phyloP scores from a whole-genome alignment of 2,888 invertebrate genomes.

The Parapristionchus giblindavisi region DNA sequence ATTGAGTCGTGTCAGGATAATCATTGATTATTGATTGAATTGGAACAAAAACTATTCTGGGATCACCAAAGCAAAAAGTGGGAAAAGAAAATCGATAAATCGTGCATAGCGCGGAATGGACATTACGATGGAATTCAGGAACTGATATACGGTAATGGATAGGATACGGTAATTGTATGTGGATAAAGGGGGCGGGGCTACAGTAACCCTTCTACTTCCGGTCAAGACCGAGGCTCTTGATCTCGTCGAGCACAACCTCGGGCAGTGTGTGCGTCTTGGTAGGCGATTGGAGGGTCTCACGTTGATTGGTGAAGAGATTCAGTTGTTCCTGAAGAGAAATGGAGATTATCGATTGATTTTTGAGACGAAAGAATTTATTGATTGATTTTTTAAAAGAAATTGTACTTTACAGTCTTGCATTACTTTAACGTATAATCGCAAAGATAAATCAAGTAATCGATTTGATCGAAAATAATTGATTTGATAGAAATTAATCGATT shows the following conservation, averaged over 20 bases:
- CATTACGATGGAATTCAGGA: too few species aligned
- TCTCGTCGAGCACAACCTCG: constrained; percentile 64
- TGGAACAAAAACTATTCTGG: too few species aligned
- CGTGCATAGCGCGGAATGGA: too few species aligned
- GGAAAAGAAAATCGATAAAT: too few species aligned
- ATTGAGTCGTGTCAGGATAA: too few species aligned
- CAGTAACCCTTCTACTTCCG: constrained; percentile 45
- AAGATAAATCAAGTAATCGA: not conserved
- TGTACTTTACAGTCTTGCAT: not conserved
- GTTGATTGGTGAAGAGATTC: constrained; percentile 74
- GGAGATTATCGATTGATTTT: too few species aligned
- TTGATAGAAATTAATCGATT: not conserved
- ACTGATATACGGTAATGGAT: too few species aligned
- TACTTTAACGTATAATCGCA: not conserved
- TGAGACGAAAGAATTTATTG: not conserved
- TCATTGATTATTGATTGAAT: too few species aligned
- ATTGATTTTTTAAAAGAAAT: not conserved
- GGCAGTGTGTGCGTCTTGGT: constrained; percentile 97
- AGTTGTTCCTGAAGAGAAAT: constrained; percentile 69
- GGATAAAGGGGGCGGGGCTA: too few species aligned
- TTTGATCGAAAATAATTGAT: not conserved
- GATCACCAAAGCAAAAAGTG: too few species aligned
- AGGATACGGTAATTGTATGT: too few species aligned
- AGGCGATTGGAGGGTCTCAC: constrained; percentile 94
- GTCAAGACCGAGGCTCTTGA: constrained; percentile 60